phyloP scores from a whole-genome alignment of 2,888 invertebrate species.

The Drosophila emarginata region DNA sequence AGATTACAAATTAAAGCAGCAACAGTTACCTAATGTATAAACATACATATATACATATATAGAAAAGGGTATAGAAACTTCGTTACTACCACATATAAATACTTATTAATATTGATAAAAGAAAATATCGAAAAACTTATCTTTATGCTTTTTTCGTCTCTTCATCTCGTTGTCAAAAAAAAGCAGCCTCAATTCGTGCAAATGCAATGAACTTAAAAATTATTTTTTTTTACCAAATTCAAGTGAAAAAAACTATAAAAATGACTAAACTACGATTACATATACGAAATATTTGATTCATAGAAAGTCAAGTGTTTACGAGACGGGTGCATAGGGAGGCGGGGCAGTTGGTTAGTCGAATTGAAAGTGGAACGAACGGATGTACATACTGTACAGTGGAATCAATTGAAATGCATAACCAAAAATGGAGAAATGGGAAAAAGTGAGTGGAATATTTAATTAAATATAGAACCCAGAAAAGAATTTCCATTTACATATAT shows the following conservation, averaged over 20 bases:
- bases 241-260: slow-evolving; percentile 15
- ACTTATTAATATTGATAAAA: slow-evolving; percentile 45
- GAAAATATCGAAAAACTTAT: slow-evolving; percentile 27
- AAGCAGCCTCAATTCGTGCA: slow-evolving; percentile 46
- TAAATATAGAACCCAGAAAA: background rate
- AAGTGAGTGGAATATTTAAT: slow-evolving; percentile 5
- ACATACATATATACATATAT: background rate
- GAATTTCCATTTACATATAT: background rate
- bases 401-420: slow-evolving; percentile 14
- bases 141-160: slow-evolving; percentile 44
- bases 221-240: slow-evolving; percentile 19
- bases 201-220: slow-evolving; percentile 44
- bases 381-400: slow-evolving; percentile 61
- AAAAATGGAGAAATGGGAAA: slow-evolving; percentile 6
- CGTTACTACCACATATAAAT: background rate
- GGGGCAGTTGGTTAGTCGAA: slow-evolving; percentile 40
- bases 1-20: too few relatives aligned
- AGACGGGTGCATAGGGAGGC: slow-evolving; percentile 12
- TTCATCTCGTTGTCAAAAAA: slow-evolving; percentile 25
- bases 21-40: too few relatives aligned
- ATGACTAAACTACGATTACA: slow-evolving; percentile 55
- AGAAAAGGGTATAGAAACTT: background rate
- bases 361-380: slow-evolving; percentile 74
- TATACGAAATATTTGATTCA: slow-evolving; percentile 39
- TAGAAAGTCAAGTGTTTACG: slow-evolving; percentile 38